Evolutionary conservation across 2,113 vertebrate species (phyloP), one percentile per base, ranked within the genome.

Genomic region (Peromyscus polionotus): DNA sequence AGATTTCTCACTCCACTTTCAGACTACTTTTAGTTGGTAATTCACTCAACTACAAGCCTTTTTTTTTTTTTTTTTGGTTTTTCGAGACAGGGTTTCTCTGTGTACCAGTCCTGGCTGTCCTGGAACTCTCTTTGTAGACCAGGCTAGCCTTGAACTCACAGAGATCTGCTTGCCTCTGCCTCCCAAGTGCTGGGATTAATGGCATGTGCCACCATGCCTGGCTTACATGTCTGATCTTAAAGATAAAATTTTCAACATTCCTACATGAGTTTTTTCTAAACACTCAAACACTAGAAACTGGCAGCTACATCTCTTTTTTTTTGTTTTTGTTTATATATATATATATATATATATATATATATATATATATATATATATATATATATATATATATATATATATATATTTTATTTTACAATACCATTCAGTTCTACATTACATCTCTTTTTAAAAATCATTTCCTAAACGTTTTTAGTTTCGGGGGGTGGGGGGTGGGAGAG

Each of bases 241-340:
- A 96, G 19, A 57, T 83, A 85, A 48, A 83, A 72, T 96, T 97
- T 93, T n/a, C 59, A 94, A 96, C 5, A 91, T 89, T 92, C 20
- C 77, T 89, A 89, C n/a, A 51, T 59, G 59, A 83, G 39, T 80
- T 79, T 84, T 67, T 84, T 61, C 88, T 90, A 79, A 96, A 91
- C 1, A 81, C 22, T 81, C 12, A 95, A 92, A 93, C 75, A 89
- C 13, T 72, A 84, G 48, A 84, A 95, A 92, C 4, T 59, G 77
- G 83, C 1, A 94, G 42, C 22, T 36, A 93, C 26, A 94, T 86
- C 33, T 87, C 20, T 87, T 89, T 67, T 31, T 93, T n/a, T n/a
- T n/a, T n/a, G n/a, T n/a, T n/a, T n/a, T n/a, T n/a, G n/a, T n/a
- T n/a, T n/a, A n/a, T n/a, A n/a, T n/a, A n/a, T n/a, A n/a, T n/a